Conservation (phyloP, 2,888 invertebrate genomes). For the Notocelia uddmanniana region DNA sequence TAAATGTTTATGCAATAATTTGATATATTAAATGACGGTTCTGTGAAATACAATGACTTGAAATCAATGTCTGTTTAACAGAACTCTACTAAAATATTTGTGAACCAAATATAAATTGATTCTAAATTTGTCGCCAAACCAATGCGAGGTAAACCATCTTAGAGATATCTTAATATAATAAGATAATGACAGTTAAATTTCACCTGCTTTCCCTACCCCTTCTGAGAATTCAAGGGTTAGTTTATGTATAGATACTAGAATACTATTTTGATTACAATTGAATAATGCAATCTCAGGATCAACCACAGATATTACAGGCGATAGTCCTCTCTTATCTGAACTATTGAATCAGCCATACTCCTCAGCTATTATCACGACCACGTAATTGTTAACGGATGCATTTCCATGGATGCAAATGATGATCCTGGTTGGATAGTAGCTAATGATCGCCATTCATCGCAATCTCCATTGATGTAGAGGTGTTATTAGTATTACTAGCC, state of each 20-base stretch:
- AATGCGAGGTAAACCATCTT: no score
- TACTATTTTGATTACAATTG: not conserved
- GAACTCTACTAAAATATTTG: no score
- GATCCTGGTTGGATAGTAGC: constrained; percentile 63
- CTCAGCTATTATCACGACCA: constrained; percentile 3
- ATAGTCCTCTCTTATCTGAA: not conserved
- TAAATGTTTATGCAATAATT: no score
- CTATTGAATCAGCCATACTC: not conserved
- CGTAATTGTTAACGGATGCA: constrained; percentile 37
- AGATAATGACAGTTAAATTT: no score
- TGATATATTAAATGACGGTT: no score
- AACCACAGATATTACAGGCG: not conserved
- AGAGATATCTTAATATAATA: no score
- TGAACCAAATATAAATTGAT: no score
- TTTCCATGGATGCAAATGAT: constrained; percentile 65
- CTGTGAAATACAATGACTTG: no score
- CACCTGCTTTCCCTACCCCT: no score
- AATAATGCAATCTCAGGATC: not conserved
- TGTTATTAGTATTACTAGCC: constrained; percentile 51
- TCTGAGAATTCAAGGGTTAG: no score
- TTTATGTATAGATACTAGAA: not conserved
- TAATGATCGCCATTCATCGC: constrained; percentile 81
- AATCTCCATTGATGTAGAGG: constrained; percentile 69
- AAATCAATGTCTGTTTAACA: no score
- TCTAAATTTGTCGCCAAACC: no score